Base-by-base conservation (phyloP, 2,797 vertebrate genomes). In the Ctenopoma kingsleyae region DNA sequence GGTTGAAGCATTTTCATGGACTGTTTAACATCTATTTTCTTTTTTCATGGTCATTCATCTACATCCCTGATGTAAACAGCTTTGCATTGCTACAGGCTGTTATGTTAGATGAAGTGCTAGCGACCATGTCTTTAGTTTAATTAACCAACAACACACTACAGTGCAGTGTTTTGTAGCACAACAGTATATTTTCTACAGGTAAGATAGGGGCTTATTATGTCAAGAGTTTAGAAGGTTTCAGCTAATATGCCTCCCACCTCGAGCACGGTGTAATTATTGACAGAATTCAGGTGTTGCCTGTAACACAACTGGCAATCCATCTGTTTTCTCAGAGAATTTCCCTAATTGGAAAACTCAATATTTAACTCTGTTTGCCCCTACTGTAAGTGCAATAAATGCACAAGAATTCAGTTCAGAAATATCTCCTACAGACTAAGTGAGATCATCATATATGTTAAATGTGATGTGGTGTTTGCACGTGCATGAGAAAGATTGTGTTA, bases 281-380 rank as follows among this genome's bases (percentile, higher is more conserved):
- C 80, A 87, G 83, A 84, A 83, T 87, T 82, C 64, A 89, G 80
- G 89, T 89, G 82, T 84, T 88, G 76, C 53, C 80, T 82, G 66
- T 81, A 76, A 88, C 82, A 86, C 78, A 66, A 56, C 51, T 53
- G 53, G 80, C 80, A 85, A 80, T 85, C 87, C 86, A 89, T 91
- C 81, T 92, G 88, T 80, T 85, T 86, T 83, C 76, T 71, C 57
- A 2, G 20, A 71, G 59, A 78, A 30, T 62, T 67, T 61, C 51
- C 60, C 52, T 83, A 86, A 88, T 84, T 81, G 82, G 65, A 76
- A 85, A 89, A 79, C 58, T 82, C 73, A 71, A 78, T 82, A 87
- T 84, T 86, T 87, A 77, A 87, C 76, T 83, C 55, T 10, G 66
- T 48, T 46, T 80, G 76, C 52, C 35, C 60, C 53, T 48, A 15